A percentile compares a stretch with the other conserved stretches of the same genome.
Conservation (phyloP, 1,140 invertebrate species). For the Charaxes varanes region DNA sequence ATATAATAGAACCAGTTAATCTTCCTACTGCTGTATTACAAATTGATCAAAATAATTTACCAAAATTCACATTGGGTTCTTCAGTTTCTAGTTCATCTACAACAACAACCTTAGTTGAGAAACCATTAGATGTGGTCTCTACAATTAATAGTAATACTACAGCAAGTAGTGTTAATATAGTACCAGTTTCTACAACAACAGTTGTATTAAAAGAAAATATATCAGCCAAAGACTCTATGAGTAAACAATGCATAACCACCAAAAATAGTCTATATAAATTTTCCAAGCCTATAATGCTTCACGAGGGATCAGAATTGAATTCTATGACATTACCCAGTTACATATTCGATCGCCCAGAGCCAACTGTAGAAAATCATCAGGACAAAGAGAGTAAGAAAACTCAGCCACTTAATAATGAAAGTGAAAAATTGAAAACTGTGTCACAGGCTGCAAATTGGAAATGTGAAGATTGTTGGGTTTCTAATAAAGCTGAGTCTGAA, state of each 20-base stretch:
- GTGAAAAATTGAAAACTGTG: slow-evolving; percentile 21
- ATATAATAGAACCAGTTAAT: slow-evolving; percentile 69
- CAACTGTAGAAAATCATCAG: slow-evolving; percentile 10
- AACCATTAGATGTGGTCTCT: not conserved
- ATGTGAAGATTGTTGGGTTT: slow-evolving; percentile 77
- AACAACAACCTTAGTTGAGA: not conserved
- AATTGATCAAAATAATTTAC: slow-evolving; percentile 72
- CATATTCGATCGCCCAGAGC: slow-evolving; percentile 32
- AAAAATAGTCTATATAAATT: slow-evolving; percentile 22
- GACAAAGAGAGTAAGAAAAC: slow-evolving; percentile 13
- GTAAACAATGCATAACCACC: not conserved
- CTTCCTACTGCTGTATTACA: slow-evolving; percentile 77
- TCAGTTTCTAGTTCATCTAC: slow-evolving; percentile 4
- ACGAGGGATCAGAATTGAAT: slow-evolving; percentile 17
- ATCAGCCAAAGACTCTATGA: not conserved
- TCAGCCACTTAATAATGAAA: slow-evolving; percentile 14
- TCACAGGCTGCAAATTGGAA: slow-evolving; percentile 61
- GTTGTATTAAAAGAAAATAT: not conserved
- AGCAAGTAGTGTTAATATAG: not conserved
- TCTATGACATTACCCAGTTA: slow-evolving; percentile 22
- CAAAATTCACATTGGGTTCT: slow-evolving; percentile 37
- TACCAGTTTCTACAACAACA: not conserved
- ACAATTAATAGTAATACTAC: not conserved
- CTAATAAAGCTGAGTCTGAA: slow-evolving; percentile 74
- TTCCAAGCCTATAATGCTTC: slow-evolving; percentile 34